Evolutionary conservation across 2,888 invertebrate genomes (phyloP).

Genomic region (Pollenia angustigena): DNA sequence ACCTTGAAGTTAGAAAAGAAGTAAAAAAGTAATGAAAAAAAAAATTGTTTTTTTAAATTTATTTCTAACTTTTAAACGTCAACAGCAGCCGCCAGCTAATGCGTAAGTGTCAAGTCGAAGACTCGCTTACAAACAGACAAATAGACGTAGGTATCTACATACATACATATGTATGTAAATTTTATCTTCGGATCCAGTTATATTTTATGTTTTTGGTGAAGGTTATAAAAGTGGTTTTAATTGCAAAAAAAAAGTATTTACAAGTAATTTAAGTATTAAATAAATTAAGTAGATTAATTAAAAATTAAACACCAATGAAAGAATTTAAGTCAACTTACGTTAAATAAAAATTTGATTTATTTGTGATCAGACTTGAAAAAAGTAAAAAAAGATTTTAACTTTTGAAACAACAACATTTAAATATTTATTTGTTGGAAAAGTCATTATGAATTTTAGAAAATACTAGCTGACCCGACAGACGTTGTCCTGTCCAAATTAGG

Average conservation of each 20-base stretch:
- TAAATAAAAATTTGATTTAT: constrained; percentile 5
- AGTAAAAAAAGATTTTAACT: neutral
- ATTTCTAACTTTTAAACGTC: constrained; percentile 5
- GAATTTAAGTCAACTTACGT: neutral
- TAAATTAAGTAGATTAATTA: constrained; percentile 22
- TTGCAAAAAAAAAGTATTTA: constrained; percentile 3
- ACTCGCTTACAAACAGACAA: neutral
- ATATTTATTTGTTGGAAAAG: too few species aligned
- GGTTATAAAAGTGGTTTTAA: constrained; percentile 59
- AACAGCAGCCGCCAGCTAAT: constrained; percentile 39
- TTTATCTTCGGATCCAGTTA: constrained; percentile 49
- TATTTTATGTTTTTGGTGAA: constrained; percentile 33
- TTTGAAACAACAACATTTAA: too few species aligned
- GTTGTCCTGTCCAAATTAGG: too few species aligned
- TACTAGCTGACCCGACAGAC: too few species aligned
- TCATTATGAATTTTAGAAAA: too few species aligned
- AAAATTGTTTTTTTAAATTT: constrained; percentile 23
- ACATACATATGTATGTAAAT: neutral
- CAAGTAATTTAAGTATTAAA: constrained; percentile 36
- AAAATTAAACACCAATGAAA: neutral
- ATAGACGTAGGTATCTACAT: neutral
- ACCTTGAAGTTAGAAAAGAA: constrained; percentile 54
- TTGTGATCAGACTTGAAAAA: neutral
- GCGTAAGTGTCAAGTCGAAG: constrained; percentile 68
- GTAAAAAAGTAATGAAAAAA: constrained; percentile 17